Conservation (phyloP, 2,797 vertebrate genomes). For the Aselliscus stoliczkanus region DNA sequence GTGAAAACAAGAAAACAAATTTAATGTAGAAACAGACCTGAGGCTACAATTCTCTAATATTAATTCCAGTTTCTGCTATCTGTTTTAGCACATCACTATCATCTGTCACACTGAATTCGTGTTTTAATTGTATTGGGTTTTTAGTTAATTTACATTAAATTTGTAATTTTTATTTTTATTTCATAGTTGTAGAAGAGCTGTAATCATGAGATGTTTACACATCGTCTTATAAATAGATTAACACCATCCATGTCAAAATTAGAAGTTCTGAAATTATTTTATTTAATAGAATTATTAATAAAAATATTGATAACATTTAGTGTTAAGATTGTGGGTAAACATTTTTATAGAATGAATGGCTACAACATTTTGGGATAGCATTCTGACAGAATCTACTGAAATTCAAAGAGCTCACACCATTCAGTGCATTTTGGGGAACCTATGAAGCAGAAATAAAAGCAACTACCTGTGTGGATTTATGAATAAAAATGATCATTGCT, state of each 20-base stretch:
- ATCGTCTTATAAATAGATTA: not conserved
- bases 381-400: not conserved
- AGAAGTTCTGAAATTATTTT: not conserved
- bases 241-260: not conserved
- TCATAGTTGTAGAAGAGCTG: not conserved
- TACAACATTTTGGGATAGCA: not conserved
- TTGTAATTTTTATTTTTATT: not conserved
- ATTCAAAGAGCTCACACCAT: not conserved
- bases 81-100: constrained; percentile 30
- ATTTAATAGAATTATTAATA: not conserved
- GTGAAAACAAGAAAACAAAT: not conserved
- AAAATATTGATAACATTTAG: not conserved
- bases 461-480: not conserved
- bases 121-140: not conserved
- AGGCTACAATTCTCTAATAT: not conserved
- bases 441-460: not conserved
- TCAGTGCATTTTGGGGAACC: not conserved
- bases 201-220: not conserved
- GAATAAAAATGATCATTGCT: not conserved
- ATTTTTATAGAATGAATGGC: not conserved
- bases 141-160: not conserved
- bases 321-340: not conserved
- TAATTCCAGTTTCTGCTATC: not conserved
- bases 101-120: constrained; percentile 10
- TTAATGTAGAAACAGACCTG: not conserved